These are phyloP conservation scores for Motacilla tschutschensis DNA, from an alignment of 2,113 vertebrate genomes.

Conservation along the genomic window DNA sequence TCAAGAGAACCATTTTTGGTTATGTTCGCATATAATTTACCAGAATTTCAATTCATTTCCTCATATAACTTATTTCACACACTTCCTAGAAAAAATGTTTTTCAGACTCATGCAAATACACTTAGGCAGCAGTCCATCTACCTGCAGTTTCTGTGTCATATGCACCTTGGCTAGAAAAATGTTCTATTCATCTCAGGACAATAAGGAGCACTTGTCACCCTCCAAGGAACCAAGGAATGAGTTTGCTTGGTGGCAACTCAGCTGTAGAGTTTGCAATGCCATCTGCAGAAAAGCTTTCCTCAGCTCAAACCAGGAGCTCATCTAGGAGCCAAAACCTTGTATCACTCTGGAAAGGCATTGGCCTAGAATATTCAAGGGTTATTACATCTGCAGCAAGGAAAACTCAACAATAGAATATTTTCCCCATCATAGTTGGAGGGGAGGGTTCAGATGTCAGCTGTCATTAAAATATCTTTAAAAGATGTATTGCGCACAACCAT, in stretches of 20 bases:
- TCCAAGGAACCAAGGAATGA: neutral
- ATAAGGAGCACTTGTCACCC: neutral
- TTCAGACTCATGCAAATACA: neutral
- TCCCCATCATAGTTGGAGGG: rapidly evolving
- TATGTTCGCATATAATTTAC: neutral
- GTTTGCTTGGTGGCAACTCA: neutral
- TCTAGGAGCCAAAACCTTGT: neutral
- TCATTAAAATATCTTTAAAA: neutral
- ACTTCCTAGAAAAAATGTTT: neutral
- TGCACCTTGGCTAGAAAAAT: neutral
- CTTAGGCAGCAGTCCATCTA: rapidly evolving
- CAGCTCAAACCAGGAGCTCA: neutral
- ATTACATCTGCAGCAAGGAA: neutral
- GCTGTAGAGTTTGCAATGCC: neutral
- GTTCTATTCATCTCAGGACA: neutral
- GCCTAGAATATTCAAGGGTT: neutral
- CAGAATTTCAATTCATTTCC: neutral
- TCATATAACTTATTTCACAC: neutral
- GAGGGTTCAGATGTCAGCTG: neutral
- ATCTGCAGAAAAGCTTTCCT: neutral
- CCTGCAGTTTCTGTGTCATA: neutral
- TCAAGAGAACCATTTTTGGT: neutral
- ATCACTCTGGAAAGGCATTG: neutral
- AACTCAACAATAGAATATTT: neutral
- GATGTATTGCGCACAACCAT: neutral